Evolutionary conservation across 2,113 vertebrate genomes (phyloP).

Genomic region (Eclectus roratus): DNA sequence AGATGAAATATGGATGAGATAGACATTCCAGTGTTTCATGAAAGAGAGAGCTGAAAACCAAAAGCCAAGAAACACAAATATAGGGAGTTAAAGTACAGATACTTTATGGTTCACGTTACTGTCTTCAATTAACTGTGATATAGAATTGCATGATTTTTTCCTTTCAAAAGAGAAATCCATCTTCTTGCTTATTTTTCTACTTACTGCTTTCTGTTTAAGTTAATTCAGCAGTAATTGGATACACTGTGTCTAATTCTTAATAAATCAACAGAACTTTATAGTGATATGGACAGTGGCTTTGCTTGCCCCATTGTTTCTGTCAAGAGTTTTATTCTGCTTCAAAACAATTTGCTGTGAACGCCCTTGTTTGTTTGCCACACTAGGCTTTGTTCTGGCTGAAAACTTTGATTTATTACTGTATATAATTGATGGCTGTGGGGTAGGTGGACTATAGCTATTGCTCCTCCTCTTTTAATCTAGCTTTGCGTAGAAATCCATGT

Average conservation of each 20-base stretch:
- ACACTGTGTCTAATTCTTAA: constrained; percentile 78
- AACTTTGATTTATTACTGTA: constrained; percentile 84
- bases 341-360: constrained; percentile 78
- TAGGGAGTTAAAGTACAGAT: constrained; percentile 19
- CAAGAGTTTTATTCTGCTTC: constrained; percentile 77
- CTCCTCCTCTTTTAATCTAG: constrained; percentile 86
- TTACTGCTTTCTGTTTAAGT: constrained; percentile 64
- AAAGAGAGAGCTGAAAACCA: constrained; percentile 23
- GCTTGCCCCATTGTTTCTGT: constrained; percentile 73
- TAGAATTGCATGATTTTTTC: constrained; percentile 22
- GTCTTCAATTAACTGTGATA: constrained; percentile 48
- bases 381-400: constrained; percentile 80
- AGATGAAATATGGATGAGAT: constrained; percentile 57
- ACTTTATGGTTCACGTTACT: constrained; percentile 20
- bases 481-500: constrained; percentile 81
- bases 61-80: constrained; percentile 47
- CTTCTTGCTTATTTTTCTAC: constrained; percentile 60
- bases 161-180: constrained; percentile 42
- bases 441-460: constrained; percentile 75
- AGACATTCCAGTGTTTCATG: constrained; percentile 15
- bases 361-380: constrained; percentile 80
- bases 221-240: constrained; percentile 71
- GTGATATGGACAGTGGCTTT: constrained; percentile 77
- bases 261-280: constrained; percentile 77
- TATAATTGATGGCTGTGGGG: constrained; percentile 81